These are phyloP conservation scores for Octodonta nipae DNA, from an alignment of 2,888 invertebrate species.

Conservation along the genomic window DNA sequence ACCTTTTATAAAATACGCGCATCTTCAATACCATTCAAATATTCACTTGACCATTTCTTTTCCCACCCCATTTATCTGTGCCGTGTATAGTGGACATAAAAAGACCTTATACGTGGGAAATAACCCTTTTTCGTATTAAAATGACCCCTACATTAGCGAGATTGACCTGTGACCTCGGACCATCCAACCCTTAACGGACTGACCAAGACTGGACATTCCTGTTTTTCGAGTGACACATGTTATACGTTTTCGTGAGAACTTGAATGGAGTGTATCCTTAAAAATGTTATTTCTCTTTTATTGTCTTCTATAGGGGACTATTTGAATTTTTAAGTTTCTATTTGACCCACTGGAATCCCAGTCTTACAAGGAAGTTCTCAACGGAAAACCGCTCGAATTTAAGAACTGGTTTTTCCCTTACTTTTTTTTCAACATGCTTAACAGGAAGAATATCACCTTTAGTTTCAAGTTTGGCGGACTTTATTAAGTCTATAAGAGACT, in stretches of 20 bases:
- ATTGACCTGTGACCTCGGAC: conserved; percentile 23
- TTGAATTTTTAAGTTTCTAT: conserved; percentile 9
- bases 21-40: conserved; percentile 20
- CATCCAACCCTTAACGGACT: conserved; percentile 30
- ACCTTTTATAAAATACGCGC: conserved; percentile 13
- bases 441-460: no score
- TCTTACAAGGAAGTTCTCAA: conserved; percentile 11
- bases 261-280: conserved; percentile 20
- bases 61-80: conserved; percentile 26
- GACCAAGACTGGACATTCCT: conserved; percentile 33
- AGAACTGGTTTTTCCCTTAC: no score
- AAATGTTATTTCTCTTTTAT: conserved; percentile 8
- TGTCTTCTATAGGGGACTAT: conserved; percentile 9
- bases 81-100: conserved; percentile 19
- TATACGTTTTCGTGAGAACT: conserved; percentile 24
- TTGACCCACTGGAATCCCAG: conserved; percentile 9
- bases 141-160: conserved; percentile 23
- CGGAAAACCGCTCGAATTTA: conserved; percentile 1
- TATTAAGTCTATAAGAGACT: no score
- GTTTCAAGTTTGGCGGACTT: no score
- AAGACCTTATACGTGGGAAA: conserved; percentile 26
- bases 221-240: conserved; percentile 27
- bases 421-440: no score
- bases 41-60: conserved; percentile 30
- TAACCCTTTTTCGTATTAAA: conserved; percentile 25